Conservation (phyloP, 2,797 vertebrate genomes). For the Girardinus metallicus region DNA sequence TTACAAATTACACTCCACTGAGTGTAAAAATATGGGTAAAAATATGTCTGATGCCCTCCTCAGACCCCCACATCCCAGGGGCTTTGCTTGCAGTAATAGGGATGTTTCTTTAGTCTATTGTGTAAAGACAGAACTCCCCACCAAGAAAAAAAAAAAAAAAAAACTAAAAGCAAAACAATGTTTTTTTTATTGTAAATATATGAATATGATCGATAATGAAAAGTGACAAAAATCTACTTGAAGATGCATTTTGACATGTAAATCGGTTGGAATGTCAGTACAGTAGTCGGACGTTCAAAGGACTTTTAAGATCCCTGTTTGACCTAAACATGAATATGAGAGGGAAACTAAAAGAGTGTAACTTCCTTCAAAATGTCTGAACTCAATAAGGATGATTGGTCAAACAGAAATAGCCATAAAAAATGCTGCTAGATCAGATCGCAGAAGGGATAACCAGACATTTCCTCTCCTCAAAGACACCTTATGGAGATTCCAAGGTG, state of each 20-base stretch:
- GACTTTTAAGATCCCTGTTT: neutral
- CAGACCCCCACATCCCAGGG: no score
- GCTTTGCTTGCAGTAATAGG: neutral
- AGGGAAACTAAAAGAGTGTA: neutral
- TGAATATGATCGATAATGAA: neutral
- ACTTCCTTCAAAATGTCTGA: neutral
- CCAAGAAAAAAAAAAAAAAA: neutral
- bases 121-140: neutral
- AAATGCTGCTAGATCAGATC: neutral
- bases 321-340: neutral
- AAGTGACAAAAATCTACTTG: neutral
- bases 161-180: neutral
- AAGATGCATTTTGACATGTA: neutral
- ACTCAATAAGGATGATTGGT: neutral
- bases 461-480: neutral
- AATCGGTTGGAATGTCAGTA: neutral
- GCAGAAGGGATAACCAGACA: neutral
- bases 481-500: neutral
- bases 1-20: neutral
- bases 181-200: neutral
- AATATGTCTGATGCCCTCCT: neutral
- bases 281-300: neutral
- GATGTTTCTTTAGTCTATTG: neutral
- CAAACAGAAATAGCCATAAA: neutral
- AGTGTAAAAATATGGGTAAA: neutral